phyloP scores from a whole-genome alignment of 2,113 vertebrate species.

The Formicarius rufipectus region DNA sequence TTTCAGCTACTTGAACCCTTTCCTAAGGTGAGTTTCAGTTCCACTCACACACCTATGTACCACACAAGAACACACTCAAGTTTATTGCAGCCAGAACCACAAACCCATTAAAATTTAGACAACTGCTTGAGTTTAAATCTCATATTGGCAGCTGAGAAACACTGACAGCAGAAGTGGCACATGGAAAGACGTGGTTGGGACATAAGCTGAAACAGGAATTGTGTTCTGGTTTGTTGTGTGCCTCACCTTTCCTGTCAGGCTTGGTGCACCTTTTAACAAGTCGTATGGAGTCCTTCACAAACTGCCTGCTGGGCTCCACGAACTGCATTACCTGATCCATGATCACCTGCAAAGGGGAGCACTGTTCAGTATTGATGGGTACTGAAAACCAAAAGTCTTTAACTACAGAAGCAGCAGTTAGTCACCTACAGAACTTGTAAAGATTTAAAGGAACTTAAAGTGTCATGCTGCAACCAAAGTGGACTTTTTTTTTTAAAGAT shows the following conservation, averaged over 20 bases:
- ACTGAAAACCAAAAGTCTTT: rapidly evolving
- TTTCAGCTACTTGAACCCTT: background rate
- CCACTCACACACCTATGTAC: rapidly evolving
- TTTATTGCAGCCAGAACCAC: background rate
- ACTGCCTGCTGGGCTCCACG: slow-evolving; percentile 95
- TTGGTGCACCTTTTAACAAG: slow-evolving; percentile 98
- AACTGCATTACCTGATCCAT: slow-evolving; percentile 99
- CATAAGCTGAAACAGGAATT: rapidly evolving
- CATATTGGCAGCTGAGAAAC: background rate
- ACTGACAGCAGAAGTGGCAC: rapidly evolving
- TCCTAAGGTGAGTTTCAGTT: background rate
- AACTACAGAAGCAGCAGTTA: background rate
- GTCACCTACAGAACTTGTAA: background rate
- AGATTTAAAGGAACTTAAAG: background rate
- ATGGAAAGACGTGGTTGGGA: rapidly evolving
- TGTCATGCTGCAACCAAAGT: background rate
- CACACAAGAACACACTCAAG: background rate
- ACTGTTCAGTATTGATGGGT: rapidly evolving
- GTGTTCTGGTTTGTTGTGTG: background rate
- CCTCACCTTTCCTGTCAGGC: slow-evolving; percentile 95
- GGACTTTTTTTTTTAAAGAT: background rate
- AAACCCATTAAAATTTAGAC: background rate
- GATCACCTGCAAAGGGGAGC: background rate
- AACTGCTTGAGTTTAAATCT: background rate
- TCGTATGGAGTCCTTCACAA: slow-evolving; percentile 97